These are phyloP conservation scores for Heliconius ismenius DNA, from an alignment of 2,888 invertebrate species.

Conservation along the genomic window DNA sequence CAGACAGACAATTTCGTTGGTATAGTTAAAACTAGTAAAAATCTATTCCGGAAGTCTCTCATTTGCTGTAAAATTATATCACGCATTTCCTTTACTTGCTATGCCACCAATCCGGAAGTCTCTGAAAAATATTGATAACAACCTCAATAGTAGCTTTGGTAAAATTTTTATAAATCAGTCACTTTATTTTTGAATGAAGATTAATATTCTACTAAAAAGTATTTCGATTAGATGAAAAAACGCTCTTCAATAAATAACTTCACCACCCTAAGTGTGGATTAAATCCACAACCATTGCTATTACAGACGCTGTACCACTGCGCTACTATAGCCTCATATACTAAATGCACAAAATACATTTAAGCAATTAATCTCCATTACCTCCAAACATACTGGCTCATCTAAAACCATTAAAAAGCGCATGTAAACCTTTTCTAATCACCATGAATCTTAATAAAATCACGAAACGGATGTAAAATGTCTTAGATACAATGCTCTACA, in stretches of 20 bases:
- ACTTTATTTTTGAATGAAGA: background rate
- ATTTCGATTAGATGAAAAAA: too few relatives aligned
- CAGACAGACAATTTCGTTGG: too few relatives aligned
- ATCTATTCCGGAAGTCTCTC: too few relatives aligned
- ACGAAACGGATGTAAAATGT: conserved; percentile 10
- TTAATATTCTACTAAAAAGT: background rate
- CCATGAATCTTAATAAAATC: conserved; percentile 15
- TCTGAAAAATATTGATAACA: background rate
- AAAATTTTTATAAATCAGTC: background rate
- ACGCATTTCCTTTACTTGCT: too few relatives aligned
- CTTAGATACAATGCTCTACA: conserved; percentile 3
- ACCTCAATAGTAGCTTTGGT: background rate
- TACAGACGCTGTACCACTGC: background rate
- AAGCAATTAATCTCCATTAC: background rate
- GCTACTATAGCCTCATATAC: background rate
- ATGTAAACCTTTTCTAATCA: background rate
- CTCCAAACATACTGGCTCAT: background rate
- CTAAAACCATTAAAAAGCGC: background rate
- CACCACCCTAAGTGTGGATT: background rate
- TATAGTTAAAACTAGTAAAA: too few relatives aligned
- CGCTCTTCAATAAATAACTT: too few relatives aligned
- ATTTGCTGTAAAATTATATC: too few relatives aligned
- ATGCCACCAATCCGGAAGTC: too few relatives aligned
- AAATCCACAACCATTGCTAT: background rate
- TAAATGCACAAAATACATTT: background rate